Percentiles rank a stretch among this genome's conserved stretches.
These are phyloP conservation scores for Drosophila ezoana DNA, from an alignment of 2,888 invertebrate species.

Conservation along the genomic window DNA sequence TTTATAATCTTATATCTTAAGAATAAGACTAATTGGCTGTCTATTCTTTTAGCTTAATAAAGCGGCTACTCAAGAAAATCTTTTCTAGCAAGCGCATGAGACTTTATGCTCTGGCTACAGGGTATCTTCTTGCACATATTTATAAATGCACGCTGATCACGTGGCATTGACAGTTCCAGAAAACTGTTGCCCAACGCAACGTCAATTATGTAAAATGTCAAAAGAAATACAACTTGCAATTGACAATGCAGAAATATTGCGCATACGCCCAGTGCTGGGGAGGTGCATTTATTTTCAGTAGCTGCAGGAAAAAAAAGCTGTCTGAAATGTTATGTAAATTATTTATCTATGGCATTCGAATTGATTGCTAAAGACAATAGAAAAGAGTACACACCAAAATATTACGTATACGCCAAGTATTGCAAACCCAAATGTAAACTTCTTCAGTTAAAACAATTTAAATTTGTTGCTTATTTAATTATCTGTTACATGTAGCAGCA, in stretches of 20 bases:
- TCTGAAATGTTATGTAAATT: conserved; percentile 6
- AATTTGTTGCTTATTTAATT: neutral
- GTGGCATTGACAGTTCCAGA: conserved; percentile 51
- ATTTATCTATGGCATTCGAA: conserved; percentile 18
- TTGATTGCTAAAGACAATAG: neutral
- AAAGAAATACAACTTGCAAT: neutral
- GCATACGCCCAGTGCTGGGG: conserved; percentile 41
- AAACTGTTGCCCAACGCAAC: conserved; percentile 12
- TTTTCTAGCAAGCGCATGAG: too few relatives aligned
- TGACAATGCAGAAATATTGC: conserved; percentile 32
- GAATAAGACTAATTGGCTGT: too few relatives aligned
- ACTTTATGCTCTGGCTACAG: too few relatives aligned
- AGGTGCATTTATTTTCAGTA: too few relatives aligned
- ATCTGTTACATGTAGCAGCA: neutral
- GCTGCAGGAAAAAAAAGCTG: neutral
- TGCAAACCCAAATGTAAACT: neutral
- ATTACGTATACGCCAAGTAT: conserved; percentile 13
- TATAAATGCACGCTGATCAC: conserved; percentile 43
- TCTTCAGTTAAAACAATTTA: neutral
- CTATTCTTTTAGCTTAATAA: too few relatives aligned
- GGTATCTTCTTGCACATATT: too few relatives aligned
- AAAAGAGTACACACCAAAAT: too few relatives aligned
- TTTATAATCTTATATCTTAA: too few relatives aligned
- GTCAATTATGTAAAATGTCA: conserved; percentile 43
- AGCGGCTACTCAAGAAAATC: too few relatives aligned